A percentile compares a stretch with the other conserved stretches of the same genome.
Evolutionary conservation across 2,888 invertebrate species (phyloP).

Genomic region (Sturmia bella): DNA sequence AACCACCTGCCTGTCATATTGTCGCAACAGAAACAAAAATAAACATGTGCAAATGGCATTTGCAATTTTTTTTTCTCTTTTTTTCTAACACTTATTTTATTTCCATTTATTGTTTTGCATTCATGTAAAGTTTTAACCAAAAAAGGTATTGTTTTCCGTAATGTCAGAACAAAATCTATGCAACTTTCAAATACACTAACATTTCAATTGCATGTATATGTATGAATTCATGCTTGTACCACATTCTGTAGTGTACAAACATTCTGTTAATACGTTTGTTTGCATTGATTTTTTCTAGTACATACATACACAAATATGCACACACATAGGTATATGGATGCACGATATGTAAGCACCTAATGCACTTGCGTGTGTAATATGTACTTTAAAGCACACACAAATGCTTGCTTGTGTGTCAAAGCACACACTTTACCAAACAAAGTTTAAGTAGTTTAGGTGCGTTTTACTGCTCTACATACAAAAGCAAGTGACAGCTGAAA

Average conservation of each 20-base stretch:
- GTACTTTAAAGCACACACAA: background rate
- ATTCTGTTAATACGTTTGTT: slow-evolving; percentile 9
- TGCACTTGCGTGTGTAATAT: background rate
- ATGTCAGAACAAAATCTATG: slow-evolving; percentile 17
- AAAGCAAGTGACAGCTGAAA: too few species aligned
- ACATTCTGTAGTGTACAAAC: background rate
- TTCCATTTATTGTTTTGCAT: slow-evolving; percentile 11
- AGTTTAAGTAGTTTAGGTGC: slow-evolving; percentile 4
- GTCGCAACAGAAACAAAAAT: background rate
- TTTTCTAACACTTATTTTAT: slow-evolving; percentile 6
- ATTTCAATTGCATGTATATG: too few species aligned
- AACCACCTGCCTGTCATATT: background rate
- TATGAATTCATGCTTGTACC: too few species aligned
- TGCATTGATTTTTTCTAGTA: slow-evolving; percentile 10
- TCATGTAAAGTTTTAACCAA: slow-evolving; percentile 25
- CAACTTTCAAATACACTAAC: background rate
- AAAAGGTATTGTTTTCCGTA: slow-evolving; percentile 14
- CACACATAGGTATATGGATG: background rate
- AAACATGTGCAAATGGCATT: slow-evolving; percentile 29
- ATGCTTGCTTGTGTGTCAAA: background rate
- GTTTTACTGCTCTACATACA: background rate
- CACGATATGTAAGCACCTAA: background rate
- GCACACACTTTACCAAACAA: too few species aligned
- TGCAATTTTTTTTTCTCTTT: background rate
- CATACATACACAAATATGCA: background rate